Base-by-base conservation (phyloP, 2,797 vertebrate species). In the Falco biarmicus region DNA sequence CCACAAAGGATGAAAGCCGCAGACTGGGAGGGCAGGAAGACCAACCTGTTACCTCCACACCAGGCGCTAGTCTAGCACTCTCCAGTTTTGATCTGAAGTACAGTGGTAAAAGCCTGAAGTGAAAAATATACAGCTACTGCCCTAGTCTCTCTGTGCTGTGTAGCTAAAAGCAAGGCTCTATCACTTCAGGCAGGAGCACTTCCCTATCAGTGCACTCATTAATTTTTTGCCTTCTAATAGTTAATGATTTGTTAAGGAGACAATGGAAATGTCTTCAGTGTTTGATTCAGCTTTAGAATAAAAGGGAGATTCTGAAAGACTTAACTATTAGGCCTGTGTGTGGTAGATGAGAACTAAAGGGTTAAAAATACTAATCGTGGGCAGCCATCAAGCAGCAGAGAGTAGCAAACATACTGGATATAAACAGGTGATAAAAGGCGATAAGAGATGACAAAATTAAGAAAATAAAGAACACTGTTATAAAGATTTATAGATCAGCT, bases 341-440 rank as follows among this genome's bases (percentile, higher is more conserved):
- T 43, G 64, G 47, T 21, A 91, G 56, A 50, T 51, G 50, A 78
- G 57, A 92, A 68, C 7, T 24, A 82, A 76, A 37, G 87, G 76
- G 57, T 93, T 89, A 95, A 92, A 74, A 61, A 43, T 70, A 12
- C 51, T 47, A 93, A 48, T 41, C 5, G 2, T 34, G 32, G 50
- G 79, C 66, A 94, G 39, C 76, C 90, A 91, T 84, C 75, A 32
- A 80, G 86, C n/a, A 29, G 80, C 77, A 92, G 91, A 87, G 41
- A 83, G 94, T 85, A 92, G 95, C 94, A 96, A 97, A 94, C 92
- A 93, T 48, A 61, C 95, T 93, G 84, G 93, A 78, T 51, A 85
- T 96, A 98, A 98, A 98, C 97, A 97, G 98, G 97, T 97, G 97
- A 97, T 98, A 98, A 97, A 97, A 97, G 89, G 84, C 0, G 94